Evolutionary conservation across 2,797 vertebrate genomes (phyloP), one percentile per base, ranked within the genome.

Genomic region (Morelia viridis): DNA sequence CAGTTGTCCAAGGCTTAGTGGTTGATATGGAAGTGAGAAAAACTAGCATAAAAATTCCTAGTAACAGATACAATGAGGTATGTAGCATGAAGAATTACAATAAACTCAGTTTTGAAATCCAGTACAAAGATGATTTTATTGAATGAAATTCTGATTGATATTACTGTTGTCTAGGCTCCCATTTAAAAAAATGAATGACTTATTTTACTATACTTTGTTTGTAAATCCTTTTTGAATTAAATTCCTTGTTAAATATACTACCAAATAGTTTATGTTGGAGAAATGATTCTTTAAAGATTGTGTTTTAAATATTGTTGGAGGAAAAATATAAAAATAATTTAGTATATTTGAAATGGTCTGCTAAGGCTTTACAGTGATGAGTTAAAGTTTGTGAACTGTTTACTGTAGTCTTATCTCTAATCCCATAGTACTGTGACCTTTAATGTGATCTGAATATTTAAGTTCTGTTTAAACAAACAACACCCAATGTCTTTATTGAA

Each of bases 11-110:
- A 95, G 99, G 99, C 92, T 97, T 99, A 97, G 98, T 99, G 88
- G 98, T 99, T 96, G 99, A 99, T 97, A 99, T 99, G 99, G 99
- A 99, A 97, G 98, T 99, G 96, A 98, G 98, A 95, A 99, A 99
- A 98, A 99, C 99, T 91, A 98, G 98, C 97, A 99, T 99, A 94
- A 99, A 99, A 97, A 98, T 99, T 96, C 99, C 99, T 95, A 99
- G 99, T 95, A 99, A 99, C 95, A 98, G 99, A 96, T 99, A 99
- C 85, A 99, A 99, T 89, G 99, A 99, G 98, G 99, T 99, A 98
- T 95, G 89, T 93, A 56, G 22, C 87, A 88, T 0, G 24, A 93
- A 92, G 61, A 90, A 76, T 57, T 93, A 5, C 83, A 89, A 89
- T 50, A 31, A 10, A 60, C 5, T 60, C 4, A 50, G 28, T 90